Percentiles rank a stretch among this genome's conserved stretches.
phyloP scores from a whole-genome alignment of 2,888 invertebrate species.

The Chloromyia formosa region DNA sequence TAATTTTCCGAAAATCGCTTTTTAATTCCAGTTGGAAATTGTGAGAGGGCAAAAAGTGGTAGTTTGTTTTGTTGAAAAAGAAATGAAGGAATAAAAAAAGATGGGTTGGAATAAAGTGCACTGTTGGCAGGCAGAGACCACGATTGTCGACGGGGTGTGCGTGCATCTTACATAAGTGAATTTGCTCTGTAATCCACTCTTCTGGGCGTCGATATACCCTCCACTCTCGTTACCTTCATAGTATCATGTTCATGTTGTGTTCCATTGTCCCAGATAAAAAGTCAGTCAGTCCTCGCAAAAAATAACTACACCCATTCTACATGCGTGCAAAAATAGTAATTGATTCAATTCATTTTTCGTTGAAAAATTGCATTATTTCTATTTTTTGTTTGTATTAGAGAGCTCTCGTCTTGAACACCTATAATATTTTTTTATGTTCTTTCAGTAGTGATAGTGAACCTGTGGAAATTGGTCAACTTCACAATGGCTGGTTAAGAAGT shows the following conservation, averaged over 20 bases:
- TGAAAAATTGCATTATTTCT: conserved; percentile 21
- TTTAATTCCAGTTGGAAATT: conserved; percentile 50
- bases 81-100: conserved; percentile 4
- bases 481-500: neutral
- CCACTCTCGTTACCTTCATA: conserved; percentile 9
- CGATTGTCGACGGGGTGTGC: conserved; percentile 23
- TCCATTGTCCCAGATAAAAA: conserved; percentile 42
- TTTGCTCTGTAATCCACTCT: conserved; percentile 30
- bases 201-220: conserved; percentile 13
- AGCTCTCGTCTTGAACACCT: conserved; percentile 41
- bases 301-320: conserved; percentile 25
- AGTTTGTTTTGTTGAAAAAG: conserved; percentile 27
- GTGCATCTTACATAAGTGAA: too few relatives aligned
- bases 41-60: conserved; percentile 5
- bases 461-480: conserved; percentile 41
- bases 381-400: too few relatives aligned
- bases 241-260: conserved; percentile 38
- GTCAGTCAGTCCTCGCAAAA: conserved; percentile 8
- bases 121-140: neutral
- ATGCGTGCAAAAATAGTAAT: conserved; percentile 36
- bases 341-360: conserved; percentile 37
- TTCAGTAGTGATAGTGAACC: conserved; percentile 50
- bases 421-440: conserved; percentile 46
- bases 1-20: conserved; percentile 48
- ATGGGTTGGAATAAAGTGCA: neutral